phyloP scores from a whole-genome alignment of 2,113 vertebrate species.

The Okapia johnstoni region DNA sequence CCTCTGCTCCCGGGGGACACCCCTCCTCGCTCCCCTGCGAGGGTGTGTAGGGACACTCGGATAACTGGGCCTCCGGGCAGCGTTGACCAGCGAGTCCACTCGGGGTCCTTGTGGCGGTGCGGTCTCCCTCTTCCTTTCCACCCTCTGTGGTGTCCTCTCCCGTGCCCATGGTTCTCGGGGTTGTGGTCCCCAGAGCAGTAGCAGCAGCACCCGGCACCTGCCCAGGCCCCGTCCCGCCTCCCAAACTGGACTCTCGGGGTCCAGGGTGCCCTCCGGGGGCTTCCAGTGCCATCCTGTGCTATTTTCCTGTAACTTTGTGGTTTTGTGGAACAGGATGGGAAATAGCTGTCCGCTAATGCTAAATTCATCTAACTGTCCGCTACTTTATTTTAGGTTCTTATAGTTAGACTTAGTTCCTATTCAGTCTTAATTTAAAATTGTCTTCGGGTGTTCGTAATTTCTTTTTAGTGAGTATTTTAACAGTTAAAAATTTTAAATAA shows the following conservation, averaged over 20 bases:
- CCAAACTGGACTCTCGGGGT: background rate
- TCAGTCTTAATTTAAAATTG: background rate
- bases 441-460: background rate
- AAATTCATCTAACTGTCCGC: background rate
- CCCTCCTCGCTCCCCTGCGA: accelerated
- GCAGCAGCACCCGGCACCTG: background rate
- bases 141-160: background rate
- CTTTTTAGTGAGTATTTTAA: background rate
- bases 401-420: background rate
- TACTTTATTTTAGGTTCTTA: background rate
- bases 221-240: accelerated
- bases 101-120: background rate
- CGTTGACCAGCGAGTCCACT: background rate
- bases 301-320: background rate
- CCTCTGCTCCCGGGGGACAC: background rate
- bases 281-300: background rate
- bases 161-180: background rate
- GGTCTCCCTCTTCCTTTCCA: background rate
- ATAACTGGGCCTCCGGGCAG: background rate
- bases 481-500: background rate
- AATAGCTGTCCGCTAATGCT: background rate
- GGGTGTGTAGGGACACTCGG: background rate
- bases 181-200: no score
- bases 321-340: background rate
- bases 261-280: background rate